Evolutionary conservation across 2,888 invertebrate species (phyloP), one percentile per base, ranked within the genome.

Genomic region (Melikaiella ostensackeni): DNA sequence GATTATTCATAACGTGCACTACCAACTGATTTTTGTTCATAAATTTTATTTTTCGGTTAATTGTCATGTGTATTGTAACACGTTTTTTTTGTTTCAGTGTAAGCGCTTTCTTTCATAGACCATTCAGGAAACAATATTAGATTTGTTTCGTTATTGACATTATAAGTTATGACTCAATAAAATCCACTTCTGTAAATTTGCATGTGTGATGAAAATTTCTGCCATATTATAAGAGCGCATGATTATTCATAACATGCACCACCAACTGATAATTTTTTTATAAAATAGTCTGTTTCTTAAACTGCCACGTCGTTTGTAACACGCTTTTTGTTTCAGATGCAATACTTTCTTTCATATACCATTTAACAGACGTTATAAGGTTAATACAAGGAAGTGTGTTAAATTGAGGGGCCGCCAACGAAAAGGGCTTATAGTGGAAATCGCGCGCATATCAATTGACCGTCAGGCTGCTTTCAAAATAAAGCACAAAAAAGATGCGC

Each of bases 1-100:
- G 55, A 55, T 55, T 55, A 55, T 55, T 55, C 55, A 55, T 21
- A 6, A 55, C 55, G 21, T 55, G 55, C 55, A 55, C 55, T 55
- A 55, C 55, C 55, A 55, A 21, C 55, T 55, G 55, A 55, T 21
- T 21, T 8, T 21, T 21, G 7, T 8, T 7, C 6, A 21, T 21
- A 7, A 16, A 46, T 9, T 13, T 3, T 9, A 13, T 16, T 2
- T 3, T 46, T 13, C 3, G 46, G 1, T 46, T 1, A 5, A 55
- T 9, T n/a, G 1, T 2, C 21, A 21, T 21, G n/a, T 55, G 21
- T n/a, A 9, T 55, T 46, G 19, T 13, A 19, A 46, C 13, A 46
- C 0, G 7, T 19, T 16, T 46, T 13, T 50, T 5, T 50, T 42
- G 9, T 38, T 42, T 50, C n/a, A 5, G n/a, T 19, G 19, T 4